A percentile compares a stretch with the other conserved stretches of the same genome.
These are phyloP conservation scores for Catharus minimus DNA, from an alignment of 2,113 vertebrate genomes.

Conservation along the genomic window DNA sequence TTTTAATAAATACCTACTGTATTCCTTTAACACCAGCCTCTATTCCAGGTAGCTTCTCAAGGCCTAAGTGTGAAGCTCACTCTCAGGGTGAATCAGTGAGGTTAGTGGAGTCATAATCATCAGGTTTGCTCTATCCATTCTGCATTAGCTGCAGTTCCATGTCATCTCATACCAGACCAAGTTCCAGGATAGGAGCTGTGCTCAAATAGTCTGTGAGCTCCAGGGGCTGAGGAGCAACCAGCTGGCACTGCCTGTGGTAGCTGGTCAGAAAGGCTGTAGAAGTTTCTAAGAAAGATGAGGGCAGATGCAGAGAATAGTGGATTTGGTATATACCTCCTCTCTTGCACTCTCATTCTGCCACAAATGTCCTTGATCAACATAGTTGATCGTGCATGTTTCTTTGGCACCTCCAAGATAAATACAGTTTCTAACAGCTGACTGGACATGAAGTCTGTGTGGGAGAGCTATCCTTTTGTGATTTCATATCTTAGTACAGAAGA, in stretches of 20 bases:
- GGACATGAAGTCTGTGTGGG: neutral
- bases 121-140: neutral
- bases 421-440: neutral
- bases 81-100: neutral
- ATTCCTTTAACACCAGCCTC: neutral
- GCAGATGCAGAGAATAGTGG: neutral
- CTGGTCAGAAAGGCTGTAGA: neutral
- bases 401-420: neutral
- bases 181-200: neutral
- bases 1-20: neutral
- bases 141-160: neutral
- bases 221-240: neutral
- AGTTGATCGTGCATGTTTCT: neutral
- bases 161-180: neutral
- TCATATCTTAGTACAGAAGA: neutral
- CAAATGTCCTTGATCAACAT: neutral
- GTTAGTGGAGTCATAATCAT: neutral
- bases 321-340: neutral
- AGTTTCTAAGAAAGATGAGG: neutral
- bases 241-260: neutral
- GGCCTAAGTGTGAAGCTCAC: neutral
- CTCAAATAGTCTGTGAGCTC: neutral
- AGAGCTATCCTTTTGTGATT: neutral
- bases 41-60: neutral
- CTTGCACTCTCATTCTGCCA: neutral